These are phyloP conservation scores for Siniperca undulata DNA, from an alignment of 2,797 vertebrate species.

Conservation along the genomic window DNA sequence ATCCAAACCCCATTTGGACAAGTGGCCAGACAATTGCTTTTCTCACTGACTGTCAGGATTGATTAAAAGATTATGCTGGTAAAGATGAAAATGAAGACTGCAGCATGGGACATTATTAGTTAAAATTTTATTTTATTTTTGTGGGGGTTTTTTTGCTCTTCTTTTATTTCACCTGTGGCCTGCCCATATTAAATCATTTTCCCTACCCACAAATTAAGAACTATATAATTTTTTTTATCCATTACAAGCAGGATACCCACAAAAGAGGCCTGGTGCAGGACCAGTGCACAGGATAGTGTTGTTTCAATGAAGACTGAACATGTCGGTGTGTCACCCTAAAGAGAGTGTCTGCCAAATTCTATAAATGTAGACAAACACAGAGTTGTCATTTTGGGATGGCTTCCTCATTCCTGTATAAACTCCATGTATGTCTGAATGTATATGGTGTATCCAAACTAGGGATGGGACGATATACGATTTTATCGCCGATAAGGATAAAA, in stretches of 20 bases:
- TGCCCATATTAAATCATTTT: background rate
- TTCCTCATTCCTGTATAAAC: background rate
- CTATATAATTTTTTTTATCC: background rate
- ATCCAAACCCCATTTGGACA: too few species aligned
- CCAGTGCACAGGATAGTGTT: background rate
- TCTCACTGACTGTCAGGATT: too few species aligned
- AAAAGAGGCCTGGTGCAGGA: background rate
- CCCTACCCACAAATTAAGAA: background rate
- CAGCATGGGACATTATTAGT: too few species aligned
- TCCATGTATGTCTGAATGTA: background rate
- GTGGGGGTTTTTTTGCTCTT: too few species aligned
- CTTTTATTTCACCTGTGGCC: too few species aligned
- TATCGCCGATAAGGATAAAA: too few species aligned
- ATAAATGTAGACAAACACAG: background rate
- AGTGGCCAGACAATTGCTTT: too few species aligned
- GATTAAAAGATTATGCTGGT: too few species aligned
- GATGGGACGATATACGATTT: too few species aligned
- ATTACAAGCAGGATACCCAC: background rate
- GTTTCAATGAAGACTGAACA: background rate
- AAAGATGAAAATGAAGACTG: too few species aligned
- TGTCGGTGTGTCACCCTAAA: background rate
- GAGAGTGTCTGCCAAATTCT: background rate
- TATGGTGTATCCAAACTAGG: background rate
- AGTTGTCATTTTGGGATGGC: background rate
- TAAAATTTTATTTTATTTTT: too few species aligned